Evolutionary conservation across 1,140 invertebrate species (phyloP).

Genomic region (Meteorus sp.): DNA sequence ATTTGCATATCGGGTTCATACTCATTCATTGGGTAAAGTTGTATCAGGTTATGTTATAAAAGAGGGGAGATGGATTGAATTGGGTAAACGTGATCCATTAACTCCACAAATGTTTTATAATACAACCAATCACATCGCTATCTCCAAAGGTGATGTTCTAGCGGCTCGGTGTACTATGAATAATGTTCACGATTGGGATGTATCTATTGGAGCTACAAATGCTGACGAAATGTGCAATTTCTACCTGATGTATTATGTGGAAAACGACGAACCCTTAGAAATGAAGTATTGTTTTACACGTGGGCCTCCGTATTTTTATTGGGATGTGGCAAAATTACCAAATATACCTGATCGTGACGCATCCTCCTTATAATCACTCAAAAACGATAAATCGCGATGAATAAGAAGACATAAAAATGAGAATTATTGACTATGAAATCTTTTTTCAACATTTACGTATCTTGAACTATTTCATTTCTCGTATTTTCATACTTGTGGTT

Average conservation of each 20-base stretch:
- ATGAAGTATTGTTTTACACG: constrained; percentile 84
- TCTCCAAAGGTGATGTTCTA: constrained; percentile 73
- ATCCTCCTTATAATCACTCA: constrained; percentile 47
- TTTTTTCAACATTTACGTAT: too few species aligned
- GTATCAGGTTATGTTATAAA: constrained; percentile 85
- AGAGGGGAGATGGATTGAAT: constrained; percentile 74
- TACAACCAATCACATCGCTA: constrained; percentile 63
- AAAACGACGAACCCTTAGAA: constrained; percentile 74
- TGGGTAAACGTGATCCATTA: constrained; percentile 91
- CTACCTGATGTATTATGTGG: constrained; percentile 97
- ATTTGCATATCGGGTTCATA: constrained; percentile 94
- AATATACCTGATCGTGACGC: constrained; percentile 81
- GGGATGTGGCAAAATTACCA: constrained; percentile 69
- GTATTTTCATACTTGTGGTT: too few species aligned
- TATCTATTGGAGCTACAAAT: constrained; percentile 81
- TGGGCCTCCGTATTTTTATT: constrained; percentile 83
- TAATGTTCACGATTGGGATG: constrained; percentile 67
- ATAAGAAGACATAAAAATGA: not conserved
- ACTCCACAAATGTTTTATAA: constrained; percentile 97
- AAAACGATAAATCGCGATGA: too few species aligned
- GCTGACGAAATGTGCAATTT: constrained; percentile 99
- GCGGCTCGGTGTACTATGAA: constrained; percentile 92
- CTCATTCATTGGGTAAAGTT: constrained; percentile 83
- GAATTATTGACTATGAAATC: not conserved
- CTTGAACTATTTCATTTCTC: too few species aligned